Evolutionary conservation across 2,113 vertebrate genomes (phyloP), one percentile per base, ranked within the genome.

Genomic region (Erinaceus europaeus): DNA sequence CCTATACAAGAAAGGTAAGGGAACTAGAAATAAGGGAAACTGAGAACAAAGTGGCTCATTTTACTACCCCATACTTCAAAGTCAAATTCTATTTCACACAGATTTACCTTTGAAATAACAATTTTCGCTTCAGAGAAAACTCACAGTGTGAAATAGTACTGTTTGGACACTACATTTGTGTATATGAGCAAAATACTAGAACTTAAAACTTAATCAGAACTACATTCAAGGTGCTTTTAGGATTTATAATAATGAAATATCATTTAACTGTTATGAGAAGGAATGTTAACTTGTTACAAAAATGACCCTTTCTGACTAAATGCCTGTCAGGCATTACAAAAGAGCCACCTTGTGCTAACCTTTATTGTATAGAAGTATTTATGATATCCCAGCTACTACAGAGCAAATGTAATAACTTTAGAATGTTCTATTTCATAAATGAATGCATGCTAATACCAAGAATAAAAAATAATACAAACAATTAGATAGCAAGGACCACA

Each of bases 241-340:
- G n/a, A 84, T 77, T 88, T 87, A 53, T 77, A 40, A 53, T 74
- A 72, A 75, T 67, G 57, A 81, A 9, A 14, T 87, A 27, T 62
- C 29, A 86, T 86, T 52, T 86, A 69, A 74, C 8, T 77, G 48
- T 82, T 84, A 64, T 11, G n/a, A 77, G 65, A 76, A 42, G 50
- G 9, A 86, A 75, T 40, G 1, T 59, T 83, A 20, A 17, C 64
- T 84, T 74, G 21, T 73, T 84, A 69, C 27, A 46, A 53, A 78
- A 92, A 17, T 68, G 17, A 59, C 67, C 42, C 73, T 93, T 84
- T 90, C 71, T 42, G 71, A 88, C 44, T 91, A 88, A 90, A 88
- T 88, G 21, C 21, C 52, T 62, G 36, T 76, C 61, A 48, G 68
- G 32, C 8, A 29, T 84, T 84, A 69, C 5, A 50, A 32, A 90